Conservation (phyloP, 2,888 invertebrate species). For the Hirudinaria manillensis region DNA sequence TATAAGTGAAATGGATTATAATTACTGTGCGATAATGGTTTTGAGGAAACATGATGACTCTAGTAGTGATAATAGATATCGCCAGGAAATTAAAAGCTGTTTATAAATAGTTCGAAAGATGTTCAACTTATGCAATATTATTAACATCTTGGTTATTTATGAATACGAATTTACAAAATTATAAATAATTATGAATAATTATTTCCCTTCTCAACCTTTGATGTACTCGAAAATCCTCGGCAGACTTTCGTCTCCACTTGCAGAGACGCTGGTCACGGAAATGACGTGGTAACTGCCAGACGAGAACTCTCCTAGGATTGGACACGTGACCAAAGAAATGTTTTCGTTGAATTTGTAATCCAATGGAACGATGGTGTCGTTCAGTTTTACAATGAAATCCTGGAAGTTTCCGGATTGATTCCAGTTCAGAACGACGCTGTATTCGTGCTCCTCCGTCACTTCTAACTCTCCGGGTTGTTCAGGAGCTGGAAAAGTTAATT, state of each 20-base stretch:
- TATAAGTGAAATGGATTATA: too few relatives aligned
- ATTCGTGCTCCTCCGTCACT: neutral
- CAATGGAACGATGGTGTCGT: neutral
- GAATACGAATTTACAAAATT: too few relatives aligned
- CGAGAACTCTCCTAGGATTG: neutral
- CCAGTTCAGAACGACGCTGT: neutral
- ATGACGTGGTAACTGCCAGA: slow-evolving; percentile 3
- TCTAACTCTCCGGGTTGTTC: neutral
- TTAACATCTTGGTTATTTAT: too few relatives aligned
- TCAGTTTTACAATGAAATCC: neutral
- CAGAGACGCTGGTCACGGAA: neutral
- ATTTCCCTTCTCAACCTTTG: neutral
- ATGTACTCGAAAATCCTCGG: slow-evolving; percentile 1
- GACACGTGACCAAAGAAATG: neutral
- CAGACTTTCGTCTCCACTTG: neutral
- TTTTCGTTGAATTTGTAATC: neutral
- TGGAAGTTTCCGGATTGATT: neutral
- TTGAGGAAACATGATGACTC: too few relatives aligned
- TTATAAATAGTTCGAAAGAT: too few relatives aligned
- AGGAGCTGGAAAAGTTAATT: neutral
- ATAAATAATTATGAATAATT: neutral
- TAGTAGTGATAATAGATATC: too few relatives aligned
- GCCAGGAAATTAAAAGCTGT: too few relatives aligned
- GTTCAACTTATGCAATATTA: too few relatives aligned
- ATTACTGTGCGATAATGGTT: too few relatives aligned